These are phyloP conservation scores for Myotis lucifugus DNA, from an alignment of 2,113 vertebrate species.

Conservation along the genomic window DNA sequence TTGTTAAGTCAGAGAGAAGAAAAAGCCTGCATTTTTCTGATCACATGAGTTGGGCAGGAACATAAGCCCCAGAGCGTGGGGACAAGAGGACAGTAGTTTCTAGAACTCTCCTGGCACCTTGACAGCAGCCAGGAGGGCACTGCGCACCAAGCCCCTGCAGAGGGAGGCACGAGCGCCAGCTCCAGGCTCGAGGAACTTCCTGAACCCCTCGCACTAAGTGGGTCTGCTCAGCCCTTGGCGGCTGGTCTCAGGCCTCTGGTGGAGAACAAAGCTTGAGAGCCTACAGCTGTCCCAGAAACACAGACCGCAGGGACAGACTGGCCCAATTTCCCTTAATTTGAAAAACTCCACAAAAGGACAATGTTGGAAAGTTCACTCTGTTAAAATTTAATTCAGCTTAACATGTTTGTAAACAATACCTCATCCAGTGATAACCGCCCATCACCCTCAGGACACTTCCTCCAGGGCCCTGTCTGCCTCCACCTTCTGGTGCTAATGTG, in stretches of 20 bases:
- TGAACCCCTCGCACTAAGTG: constrained; percentile 48
- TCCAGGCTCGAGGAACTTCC: not conserved
- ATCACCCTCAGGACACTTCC: not conserved
- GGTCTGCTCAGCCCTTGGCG: constrained; percentile 59
- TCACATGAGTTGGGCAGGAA: not conserved
- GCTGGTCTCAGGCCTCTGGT: constrained; percentile 9
- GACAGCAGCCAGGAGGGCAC: not conserved
- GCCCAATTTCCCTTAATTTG: constrained; percentile 83
- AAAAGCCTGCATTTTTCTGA: constrained; percentile 47
- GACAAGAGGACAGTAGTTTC: not conserved
- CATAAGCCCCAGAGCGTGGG: not conserved
- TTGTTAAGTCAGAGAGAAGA: not conserved
- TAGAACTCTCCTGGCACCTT: not conserved
- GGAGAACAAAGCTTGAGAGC: constrained; percentile 51
- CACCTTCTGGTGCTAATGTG: not conserved
- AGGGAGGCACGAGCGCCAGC: not conserved
- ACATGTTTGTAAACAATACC: constrained; percentile 46
- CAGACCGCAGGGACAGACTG: constrained; percentile 83
- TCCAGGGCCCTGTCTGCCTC: not conserved
- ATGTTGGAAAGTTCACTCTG: constrained; percentile 54
- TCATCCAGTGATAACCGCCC: not conserved
- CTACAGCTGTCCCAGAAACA: constrained; percentile 86
- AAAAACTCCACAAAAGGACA: constrained; percentile 77
- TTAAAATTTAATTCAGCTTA: not conserved
- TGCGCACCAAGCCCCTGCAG: not conserved